These are phyloP conservation scores for Vanessa atalanta DNA, from an alignment of 1,140 invertebrate species.

Conservation along the genomic window DNA sequence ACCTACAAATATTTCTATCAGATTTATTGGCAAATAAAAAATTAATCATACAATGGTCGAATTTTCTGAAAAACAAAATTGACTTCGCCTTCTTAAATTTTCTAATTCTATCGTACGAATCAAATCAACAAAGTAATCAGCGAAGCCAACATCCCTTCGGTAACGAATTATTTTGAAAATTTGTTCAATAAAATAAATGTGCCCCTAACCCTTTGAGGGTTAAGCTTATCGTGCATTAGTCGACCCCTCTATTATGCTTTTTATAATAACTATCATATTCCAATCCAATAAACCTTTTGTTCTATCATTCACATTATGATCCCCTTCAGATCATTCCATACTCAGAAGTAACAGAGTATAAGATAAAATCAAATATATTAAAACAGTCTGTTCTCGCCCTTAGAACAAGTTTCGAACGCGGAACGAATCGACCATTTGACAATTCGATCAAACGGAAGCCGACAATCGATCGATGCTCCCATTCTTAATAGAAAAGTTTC, in stretches of 20 bases:
- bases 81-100: too few relatives aligned
- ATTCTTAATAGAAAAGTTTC: conserved; percentile 57
- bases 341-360: too few relatives aligned
- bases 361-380: not conserved
- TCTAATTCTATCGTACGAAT: too few relatives aligned
- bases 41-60: not conserved
- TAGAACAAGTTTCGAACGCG: conserved; percentile 32
- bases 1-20: too few relatives aligned
- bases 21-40: too few relatives aligned
- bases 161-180: too few relatives aligned
- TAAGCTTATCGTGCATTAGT: too few relatives aligned
- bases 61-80: not conserved
- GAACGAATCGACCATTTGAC: conserved; percentile 43
- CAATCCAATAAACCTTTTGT: not conserved
- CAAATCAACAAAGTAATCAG: too few relatives aligned
- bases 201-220: too few relatives aligned
- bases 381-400: conserved; percentile 1
- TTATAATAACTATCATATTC: not conserved
- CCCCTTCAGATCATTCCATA: not conserved
- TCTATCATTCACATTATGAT: not conserved
- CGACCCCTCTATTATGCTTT: not conserved
- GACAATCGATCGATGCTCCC: conserved; percentile 48
- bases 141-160: too few relatives aligned
- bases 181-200: too few relatives aligned
- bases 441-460: conserved; percentile 45